Evolutionary conservation across 2,113 vertebrate species (phyloP).

Genomic region (Ceuthmochares aereus): DNA sequence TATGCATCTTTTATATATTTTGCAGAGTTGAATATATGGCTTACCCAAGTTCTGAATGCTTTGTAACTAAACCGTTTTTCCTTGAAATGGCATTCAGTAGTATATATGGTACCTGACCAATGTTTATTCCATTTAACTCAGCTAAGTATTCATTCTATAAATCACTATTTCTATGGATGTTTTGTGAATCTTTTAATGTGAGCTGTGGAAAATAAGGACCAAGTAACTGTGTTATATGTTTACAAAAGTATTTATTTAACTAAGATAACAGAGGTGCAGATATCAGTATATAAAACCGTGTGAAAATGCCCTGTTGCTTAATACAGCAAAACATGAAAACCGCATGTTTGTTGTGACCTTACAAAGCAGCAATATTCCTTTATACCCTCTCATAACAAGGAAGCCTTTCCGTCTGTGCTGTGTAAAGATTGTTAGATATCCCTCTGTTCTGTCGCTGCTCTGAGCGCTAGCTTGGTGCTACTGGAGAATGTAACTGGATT

Average conservation of each 20-base stretch:
- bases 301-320: not conserved
- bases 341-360: not conserved
- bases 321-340: not conserved
- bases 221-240: slow-evolving; percentile 77
- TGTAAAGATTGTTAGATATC: slow-evolving; percentile 33
- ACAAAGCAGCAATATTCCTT: slow-evolving; percentile 41
- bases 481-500: slow-evolving; percentile 65
- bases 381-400: not conserved
- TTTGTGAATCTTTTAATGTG: slow-evolving; percentile 74
- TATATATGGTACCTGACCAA: slow-evolving; percentile 53
- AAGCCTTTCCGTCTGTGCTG: slow-evolving; percentile 9
- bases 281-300: slow-evolving; percentile 48
- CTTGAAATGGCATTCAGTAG: slow-evolving; percentile 69
- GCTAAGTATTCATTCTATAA: slow-evolving; percentile 73
- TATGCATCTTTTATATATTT: slow-evolving; percentile 75
- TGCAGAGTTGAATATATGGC: slow-evolving; percentile 71
- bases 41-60: slow-evolving; percentile 70
- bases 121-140: slow-evolving; percentile 70
- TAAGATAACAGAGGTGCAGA: slow-evolving; percentile 73
- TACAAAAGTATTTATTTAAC: slow-evolving; percentile 72
- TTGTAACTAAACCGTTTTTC: slow-evolving; percentile 64
- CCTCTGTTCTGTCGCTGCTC: slow-evolving; percentile 42
- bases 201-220: slow-evolving; percentile 64
- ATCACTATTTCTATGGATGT: slow-evolving; percentile 75
- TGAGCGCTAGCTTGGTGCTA: slow-evolving; percentile 61